These are phyloP conservation scores for Gandaritis pyraliata DNA, from an alignment of 2,888 invertebrate species.

Conservation along the genomic window DNA sequence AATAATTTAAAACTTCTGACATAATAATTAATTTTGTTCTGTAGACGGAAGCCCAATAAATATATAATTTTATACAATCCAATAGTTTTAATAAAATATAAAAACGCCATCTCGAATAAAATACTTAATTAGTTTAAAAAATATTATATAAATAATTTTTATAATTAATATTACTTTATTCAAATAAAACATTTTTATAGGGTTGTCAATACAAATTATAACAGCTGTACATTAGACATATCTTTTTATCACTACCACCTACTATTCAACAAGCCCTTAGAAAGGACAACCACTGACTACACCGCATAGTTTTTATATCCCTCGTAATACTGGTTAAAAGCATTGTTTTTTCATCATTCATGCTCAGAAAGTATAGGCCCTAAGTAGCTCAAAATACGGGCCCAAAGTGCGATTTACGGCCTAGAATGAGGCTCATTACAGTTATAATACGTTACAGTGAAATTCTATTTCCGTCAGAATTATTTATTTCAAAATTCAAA, in stretches of 20 bases:
- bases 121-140: background rate
- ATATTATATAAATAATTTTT: background rate
- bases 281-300: too few relatives aligned
- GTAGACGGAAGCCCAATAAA: constrained; percentile 43
- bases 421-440: too few relatives aligned
- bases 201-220: constrained; percentile 34
- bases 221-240: background rate
- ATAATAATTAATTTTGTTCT: constrained; percentile 31
- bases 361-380: too few relatives aligned
- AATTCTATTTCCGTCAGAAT: too few relatives aligned
- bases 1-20: constrained; percentile 19
- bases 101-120: constrained; percentile 12
- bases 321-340: too few relatives aligned
- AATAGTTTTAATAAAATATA: constrained; percentile 25
- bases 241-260: background rate
- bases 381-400: too few relatives aligned
- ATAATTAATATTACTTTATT: background rate
- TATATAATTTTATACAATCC: constrained; percentile 17
- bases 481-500: too few relatives aligned
- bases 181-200: constrained; percentile 24
- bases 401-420: too few relatives aligned
- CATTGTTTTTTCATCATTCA: too few relatives aligned
- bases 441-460: too few relatives aligned
- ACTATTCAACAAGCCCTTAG: background rate
- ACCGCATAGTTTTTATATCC: too few relatives aligned